Conservation (phyloP, 2,113 vertebrate species). For the Tapirus terrestris region DNA sequence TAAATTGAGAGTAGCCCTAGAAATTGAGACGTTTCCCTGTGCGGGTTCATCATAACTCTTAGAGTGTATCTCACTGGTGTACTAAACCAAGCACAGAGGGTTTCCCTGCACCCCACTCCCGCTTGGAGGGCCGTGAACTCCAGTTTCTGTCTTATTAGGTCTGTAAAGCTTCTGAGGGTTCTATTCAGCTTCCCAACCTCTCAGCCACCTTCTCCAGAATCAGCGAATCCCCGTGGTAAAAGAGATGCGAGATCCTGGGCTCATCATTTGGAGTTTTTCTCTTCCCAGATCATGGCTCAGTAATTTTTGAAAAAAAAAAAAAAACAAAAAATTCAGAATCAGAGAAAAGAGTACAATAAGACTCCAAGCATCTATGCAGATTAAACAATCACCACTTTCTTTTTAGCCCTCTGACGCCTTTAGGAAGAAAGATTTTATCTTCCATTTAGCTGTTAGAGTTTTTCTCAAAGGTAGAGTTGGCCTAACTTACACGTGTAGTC, state of each 20-base stretch:
- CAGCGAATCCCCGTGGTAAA: not conserved
- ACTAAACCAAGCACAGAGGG: rapidly evolving
- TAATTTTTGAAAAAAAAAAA: not conserved
- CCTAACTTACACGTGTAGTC: not conserved
- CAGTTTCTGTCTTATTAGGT: not conserved
- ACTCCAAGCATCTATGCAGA: not conserved
- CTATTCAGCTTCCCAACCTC: not conserved
- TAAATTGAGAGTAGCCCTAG: not conserved
- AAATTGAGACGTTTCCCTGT: not conserved
- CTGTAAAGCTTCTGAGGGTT: not conserved
- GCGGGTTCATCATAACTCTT: not conserved
- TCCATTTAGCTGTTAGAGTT: not conserved
- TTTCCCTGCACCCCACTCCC: too few species aligned
- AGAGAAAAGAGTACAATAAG: not conserved
- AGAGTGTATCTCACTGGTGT: not conserved
- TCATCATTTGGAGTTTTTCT: not conserved
- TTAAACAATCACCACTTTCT: not conserved
- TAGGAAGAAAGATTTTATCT: not conserved
- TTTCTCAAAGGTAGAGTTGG: not conserved
- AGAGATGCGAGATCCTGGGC: too few species aligned
- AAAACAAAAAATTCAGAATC: not conserved
- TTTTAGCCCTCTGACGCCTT: not conserved
- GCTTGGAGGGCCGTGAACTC: too few species aligned
- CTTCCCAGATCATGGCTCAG: not conserved
- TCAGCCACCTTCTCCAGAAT: not conserved